phyloP scores from a whole-genome alignment of 2,888 invertebrate species.

The Sesamia inferens region DNA sequence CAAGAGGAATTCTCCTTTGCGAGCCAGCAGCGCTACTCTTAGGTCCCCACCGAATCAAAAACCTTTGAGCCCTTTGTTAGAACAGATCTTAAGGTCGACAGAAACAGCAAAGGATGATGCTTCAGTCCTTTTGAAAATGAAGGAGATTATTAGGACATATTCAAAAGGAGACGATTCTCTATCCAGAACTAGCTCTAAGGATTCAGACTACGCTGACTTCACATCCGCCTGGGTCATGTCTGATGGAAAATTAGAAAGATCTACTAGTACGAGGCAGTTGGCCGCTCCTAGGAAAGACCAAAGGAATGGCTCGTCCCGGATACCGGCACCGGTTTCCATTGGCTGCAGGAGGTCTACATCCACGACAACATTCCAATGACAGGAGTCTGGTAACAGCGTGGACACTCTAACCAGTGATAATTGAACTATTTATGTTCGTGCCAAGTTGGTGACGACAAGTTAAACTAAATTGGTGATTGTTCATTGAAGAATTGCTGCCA shows the following conservation, averaged over 20 bases:
- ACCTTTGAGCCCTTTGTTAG: conserved; percentile 91
- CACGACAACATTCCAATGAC: conserved; percentile 87
- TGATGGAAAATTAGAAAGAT: conserved; percentile 91
- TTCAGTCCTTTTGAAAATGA: conserved; percentile 93
- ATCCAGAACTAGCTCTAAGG: conserved; percentile 87
- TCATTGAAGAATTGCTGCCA: conserved; percentile 54
- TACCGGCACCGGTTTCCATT: conserved; percentile 85
- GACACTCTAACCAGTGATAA: conserved; percentile 58
- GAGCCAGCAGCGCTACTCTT: conserved; percentile 85
- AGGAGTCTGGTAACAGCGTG: conserved; percentile 70
- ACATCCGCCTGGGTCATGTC: conserved; percentile 93
- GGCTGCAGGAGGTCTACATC: conserved; percentile 86
- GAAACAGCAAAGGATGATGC: conserved; percentile 93
- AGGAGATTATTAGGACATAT: conserved; percentile 90
- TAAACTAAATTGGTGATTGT: conserved; percentile 46
- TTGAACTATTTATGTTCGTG: conserved; percentile 56
- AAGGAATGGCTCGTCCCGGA: conserved; percentile 83
- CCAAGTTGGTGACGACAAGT: conserved; percentile 41
- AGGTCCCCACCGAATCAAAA: conserved; percentile 91
- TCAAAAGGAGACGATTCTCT: conserved; percentile 86
- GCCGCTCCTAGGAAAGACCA: conserved; percentile 86
- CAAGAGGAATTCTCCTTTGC: conserved; percentile 87
- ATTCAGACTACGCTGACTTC: conserved; percentile 92
- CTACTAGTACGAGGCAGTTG: conserved; percentile 88
- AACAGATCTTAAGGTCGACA: conserved; percentile 93